These are phyloP conservation scores for Sclerodermus sp. DNA, from an alignment of 2,888 invertebrate species.

Conservation along the genomic window DNA sequence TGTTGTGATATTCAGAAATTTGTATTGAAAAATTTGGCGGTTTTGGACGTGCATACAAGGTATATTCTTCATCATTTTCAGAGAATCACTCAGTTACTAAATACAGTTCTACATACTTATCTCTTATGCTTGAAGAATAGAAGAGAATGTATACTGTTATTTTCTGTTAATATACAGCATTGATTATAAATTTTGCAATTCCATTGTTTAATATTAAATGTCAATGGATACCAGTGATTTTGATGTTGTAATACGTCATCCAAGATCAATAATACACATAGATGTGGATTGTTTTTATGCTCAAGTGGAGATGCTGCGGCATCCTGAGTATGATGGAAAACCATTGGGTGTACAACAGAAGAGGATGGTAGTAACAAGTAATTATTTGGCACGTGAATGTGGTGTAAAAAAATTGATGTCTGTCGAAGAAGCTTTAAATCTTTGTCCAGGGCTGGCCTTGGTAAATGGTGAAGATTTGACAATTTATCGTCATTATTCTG, in stretches of 20 bases:
- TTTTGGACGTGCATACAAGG: neutral
- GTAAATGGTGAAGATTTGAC: slow-evolving; percentile 83
- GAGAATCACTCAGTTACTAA: too few species aligned
- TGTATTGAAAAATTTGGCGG: too few species aligned
- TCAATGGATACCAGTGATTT: slow-evolving; percentile 49
- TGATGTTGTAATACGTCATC: slow-evolving; percentile 58
- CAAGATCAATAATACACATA: slow-evolving; percentile 74
- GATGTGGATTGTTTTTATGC: slow-evolving; percentile 86
- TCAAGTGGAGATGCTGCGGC: slow-evolving; percentile 79
- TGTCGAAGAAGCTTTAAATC: slow-evolving; percentile 71
- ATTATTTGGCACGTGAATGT: slow-evolving; percentile 75
- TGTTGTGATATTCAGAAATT: too few species aligned
- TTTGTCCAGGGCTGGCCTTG: slow-evolving; percentile 75
- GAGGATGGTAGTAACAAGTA: slow-evolving; percentile 81
- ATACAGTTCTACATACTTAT: slow-evolving; percentile 18
- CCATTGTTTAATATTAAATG: slow-evolving; percentile 13
- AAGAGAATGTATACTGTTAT: neutral
- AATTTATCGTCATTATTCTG: slow-evolving; percentile 77
- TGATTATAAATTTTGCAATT: slow-evolving; percentile 11
- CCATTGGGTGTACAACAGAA: slow-evolving; percentile 85
- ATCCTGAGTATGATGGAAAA: slow-evolving; percentile 67
- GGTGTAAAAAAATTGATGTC: slow-evolving; percentile 80
- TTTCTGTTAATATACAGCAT: neutral
- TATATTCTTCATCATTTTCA: slow-evolving; percentile 3
- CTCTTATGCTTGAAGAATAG: slow-evolving; percentile 10